These are phyloP conservation scores for Exephanes ischioxanthus DNA, from an alignment of 2,888 invertebrate genomes.

Conservation along the genomic window DNA sequence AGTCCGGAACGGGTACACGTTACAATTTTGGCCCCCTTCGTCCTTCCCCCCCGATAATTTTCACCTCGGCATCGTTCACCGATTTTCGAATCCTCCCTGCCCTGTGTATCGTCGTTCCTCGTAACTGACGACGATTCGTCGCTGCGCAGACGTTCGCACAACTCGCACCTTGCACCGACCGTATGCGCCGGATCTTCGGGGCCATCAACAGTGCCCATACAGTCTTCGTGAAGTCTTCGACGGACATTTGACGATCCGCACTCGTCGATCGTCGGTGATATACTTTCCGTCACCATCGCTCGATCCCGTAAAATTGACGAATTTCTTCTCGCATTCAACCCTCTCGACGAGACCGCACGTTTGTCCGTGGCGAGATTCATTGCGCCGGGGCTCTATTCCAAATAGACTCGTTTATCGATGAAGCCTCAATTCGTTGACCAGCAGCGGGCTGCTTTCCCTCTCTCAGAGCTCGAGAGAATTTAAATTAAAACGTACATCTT, in stretches of 20 bases:
- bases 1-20: slow-evolving; percentile 46
- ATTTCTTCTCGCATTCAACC: slow-evolving; percentile 24
- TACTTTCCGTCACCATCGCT: not conserved
- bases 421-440: not conserved
- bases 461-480: not conserved
- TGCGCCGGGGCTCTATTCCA: not conserved
- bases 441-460: not conserved
- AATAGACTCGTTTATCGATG: not conserved
- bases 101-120: not conserved
- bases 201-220: slow-evolving; percentile 71
- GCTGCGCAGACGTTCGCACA: slow-evolving; percentile 70
- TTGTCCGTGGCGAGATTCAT: slow-evolving; percentile 38
- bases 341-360: slow-evolving; percentile 17
- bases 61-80: slow-evolving; percentile 26
- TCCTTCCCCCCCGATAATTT: slow-evolving; percentile 50
- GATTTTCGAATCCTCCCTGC: slow-evolving; percentile 9
- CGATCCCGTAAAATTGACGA: slow-evolving; percentile 20
- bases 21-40: slow-evolving; percentile 39
- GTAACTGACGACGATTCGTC: slow-evolving; percentile 45
- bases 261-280: not conserved
- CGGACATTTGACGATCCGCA: not conserved
- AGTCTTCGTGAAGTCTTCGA: slow-evolving; percentile 50
- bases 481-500: not conserved
- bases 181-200: slow-evolving; percentile 67
- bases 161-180: slow-evolving; percentile 64